A percentile compares a stretch with the other conserved stretches of the same genome.
Evolutionary conservation across 2,797 vertebrate genomes (phyloP).

Genomic region (Diglossa cyanea): DNA sequence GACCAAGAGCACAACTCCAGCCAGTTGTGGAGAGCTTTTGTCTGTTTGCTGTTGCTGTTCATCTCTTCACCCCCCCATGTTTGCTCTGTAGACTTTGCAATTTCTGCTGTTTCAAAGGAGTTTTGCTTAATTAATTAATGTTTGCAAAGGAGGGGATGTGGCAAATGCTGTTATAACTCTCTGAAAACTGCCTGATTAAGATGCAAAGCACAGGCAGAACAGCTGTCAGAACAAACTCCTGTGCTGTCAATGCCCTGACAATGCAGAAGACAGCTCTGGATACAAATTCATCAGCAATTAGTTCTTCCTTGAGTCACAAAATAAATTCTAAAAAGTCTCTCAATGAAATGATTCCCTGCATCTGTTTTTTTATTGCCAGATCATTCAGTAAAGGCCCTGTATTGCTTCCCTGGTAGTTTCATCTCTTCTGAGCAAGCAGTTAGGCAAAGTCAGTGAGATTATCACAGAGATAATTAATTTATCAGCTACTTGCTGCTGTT

Average conservation of each 20-base stretch:
- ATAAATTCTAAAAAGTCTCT: not conserved
- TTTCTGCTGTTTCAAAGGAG: not conserved
- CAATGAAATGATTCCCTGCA: not conserved
- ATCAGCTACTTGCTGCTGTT: not conserved
- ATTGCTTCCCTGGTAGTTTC: not conserved
- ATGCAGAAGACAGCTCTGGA: not conserved
- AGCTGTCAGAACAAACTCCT: conserved; percentile 21
- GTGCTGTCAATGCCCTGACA: not conserved
- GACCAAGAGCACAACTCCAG: not conserved
- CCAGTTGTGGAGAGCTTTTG: not conserved
- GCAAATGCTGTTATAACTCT: not conserved
- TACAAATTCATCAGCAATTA: conserved; percentile 29
- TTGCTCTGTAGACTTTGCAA: not conserved
- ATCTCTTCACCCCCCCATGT: not conserved
- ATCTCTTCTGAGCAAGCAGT: not conserved
- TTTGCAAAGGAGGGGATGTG: not conserved
- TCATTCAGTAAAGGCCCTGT: not conserved
- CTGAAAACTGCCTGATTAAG: not conserved
- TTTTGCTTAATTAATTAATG: not conserved
- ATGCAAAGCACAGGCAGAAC: conserved; percentile 11
- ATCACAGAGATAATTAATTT: not conserved
- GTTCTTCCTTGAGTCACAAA: not conserved
- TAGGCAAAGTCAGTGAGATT: not conserved
- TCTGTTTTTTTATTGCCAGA: not conserved
- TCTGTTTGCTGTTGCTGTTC: not conserved